phyloP scores from a whole-genome alignment of 2,888 invertebrate species.

The Phengaris alcon region DNA sequence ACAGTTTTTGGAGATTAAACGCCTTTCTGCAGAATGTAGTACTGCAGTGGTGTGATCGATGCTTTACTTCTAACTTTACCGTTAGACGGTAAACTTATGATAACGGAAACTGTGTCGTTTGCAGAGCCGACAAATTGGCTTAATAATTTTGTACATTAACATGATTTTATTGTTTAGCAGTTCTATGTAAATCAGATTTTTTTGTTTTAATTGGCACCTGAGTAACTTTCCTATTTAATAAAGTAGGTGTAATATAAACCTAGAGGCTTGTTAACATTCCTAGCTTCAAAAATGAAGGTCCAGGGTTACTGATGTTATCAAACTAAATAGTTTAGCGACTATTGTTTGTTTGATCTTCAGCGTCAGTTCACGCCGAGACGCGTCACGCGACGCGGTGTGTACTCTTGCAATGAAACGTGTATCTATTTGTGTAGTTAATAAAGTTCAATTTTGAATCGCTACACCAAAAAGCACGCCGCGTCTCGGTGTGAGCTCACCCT shows the following conservation, averaged over 20 bases:
- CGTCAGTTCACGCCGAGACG: too few species aligned
- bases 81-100: conserved; percentile 16
- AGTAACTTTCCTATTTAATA: background rate
- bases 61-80: background rate
- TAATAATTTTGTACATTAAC: background rate
- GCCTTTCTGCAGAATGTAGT: background rate
- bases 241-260: background rate
- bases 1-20: background rate
- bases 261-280: background rate
- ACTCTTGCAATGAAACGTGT: too few species aligned
- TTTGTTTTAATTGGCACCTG: background rate
- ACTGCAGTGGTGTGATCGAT: background rate
- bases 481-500: too few species aligned
- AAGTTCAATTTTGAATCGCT: too few species aligned
- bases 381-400: too few species aligned
- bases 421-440: too few species aligned
- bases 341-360: background rate
- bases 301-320: background rate
- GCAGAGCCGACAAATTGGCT: background rate
- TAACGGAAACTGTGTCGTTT: conserved; percentile 12
- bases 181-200: background rate
- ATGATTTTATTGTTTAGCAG: background rate
- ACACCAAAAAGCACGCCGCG: too few species aligned
- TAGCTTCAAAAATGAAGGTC: background rate
- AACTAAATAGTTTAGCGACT: background rate